Conservation (phyloP, 2,888 invertebrate species). For the Conops quadrifasciatus region DNA sequence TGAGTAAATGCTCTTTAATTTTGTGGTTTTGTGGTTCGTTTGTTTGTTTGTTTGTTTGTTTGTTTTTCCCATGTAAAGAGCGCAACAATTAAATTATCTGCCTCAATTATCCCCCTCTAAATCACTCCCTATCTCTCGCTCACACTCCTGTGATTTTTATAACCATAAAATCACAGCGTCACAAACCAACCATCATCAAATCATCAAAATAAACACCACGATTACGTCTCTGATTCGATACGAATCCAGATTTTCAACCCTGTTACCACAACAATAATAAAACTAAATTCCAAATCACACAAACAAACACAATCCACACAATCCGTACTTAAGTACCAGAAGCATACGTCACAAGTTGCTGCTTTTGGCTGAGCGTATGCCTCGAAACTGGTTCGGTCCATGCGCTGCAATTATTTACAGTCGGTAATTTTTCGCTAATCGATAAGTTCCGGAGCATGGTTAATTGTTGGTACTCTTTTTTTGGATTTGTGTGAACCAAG, state of each 20-base stretch:
- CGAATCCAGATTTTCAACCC: too few relatives aligned
- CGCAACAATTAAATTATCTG: slow-evolving; percentile 53
- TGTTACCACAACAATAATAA: too few relatives aligned
- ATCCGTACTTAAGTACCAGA: slow-evolving; percentile 28
- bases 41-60: slow-evolving; percentile 2
- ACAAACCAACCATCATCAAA: slow-evolving; percentile 33
- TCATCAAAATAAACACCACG: slow-evolving; percentile 33
- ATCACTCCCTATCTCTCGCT: slow-evolving; percentile 6
- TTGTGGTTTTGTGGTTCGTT: too few relatives aligned
- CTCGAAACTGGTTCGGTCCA: slow-evolving; percentile 1
- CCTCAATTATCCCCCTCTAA: slow-evolving; percentile 55
- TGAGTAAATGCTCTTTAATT: too few relatives aligned
- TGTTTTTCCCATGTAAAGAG: slow-evolving; percentile 29
- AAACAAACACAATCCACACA: not conserved
- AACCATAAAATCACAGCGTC: not conserved
- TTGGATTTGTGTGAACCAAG: slow-evolving; percentile 11
- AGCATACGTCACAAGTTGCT: slow-evolving; percentile 27
- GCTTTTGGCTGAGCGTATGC: not conserved
- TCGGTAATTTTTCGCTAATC: slow-evolving; percentile 30
- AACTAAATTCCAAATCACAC: slow-evolving; percentile 15
- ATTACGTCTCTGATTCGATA: not conserved
- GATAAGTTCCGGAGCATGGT: slow-evolving; percentile 23
- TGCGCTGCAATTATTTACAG: slow-evolving; percentile 25
- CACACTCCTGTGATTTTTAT: too few relatives aligned
- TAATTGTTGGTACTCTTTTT: not conserved